Evolutionary conservation across 35 echinoderm and acorn worm genomes (phyloP).

Genomic region (Hemicentrotus pulcherrimus): DNA sequence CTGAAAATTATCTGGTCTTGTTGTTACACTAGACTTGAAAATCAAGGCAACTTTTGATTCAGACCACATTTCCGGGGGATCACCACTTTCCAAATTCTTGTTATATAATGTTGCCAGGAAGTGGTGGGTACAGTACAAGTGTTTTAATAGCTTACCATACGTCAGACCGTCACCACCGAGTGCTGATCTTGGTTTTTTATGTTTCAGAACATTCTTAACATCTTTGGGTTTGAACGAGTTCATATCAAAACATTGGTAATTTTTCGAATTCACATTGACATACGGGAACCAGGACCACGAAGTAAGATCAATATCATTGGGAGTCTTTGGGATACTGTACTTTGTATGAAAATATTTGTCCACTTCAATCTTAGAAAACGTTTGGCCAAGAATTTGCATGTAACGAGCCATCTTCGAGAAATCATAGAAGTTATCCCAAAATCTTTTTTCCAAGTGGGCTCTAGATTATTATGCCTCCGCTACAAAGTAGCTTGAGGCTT

Average conservation of each 20-base stretch:
- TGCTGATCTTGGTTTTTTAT: neutral
- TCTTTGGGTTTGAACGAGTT: neutral
- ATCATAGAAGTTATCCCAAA: neutral
- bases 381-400: neutral
- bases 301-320: neutral
- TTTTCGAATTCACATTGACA: neutral
- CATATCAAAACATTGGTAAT: neutral
- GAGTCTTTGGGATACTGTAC: neutral
- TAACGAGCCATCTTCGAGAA: neutral
- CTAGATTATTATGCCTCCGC: too few relatives aligned
- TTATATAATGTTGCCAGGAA: neutral
- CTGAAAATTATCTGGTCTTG: neutral
- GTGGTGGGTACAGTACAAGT: neutral
- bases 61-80: neutral
- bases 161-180: neutral
- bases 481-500: too few relatives aligned
- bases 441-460: neutral
- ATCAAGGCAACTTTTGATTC: neutral
- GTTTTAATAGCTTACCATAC: neutral
- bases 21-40: neutral
- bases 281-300: neutral
- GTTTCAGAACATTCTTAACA: neutral
- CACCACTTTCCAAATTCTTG: neutral
- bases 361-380: neutral
- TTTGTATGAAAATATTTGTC: neutral